Conservation (phyloP, 2,113 vertebrate species). For the Dissostichus mawsoni region DNA sequence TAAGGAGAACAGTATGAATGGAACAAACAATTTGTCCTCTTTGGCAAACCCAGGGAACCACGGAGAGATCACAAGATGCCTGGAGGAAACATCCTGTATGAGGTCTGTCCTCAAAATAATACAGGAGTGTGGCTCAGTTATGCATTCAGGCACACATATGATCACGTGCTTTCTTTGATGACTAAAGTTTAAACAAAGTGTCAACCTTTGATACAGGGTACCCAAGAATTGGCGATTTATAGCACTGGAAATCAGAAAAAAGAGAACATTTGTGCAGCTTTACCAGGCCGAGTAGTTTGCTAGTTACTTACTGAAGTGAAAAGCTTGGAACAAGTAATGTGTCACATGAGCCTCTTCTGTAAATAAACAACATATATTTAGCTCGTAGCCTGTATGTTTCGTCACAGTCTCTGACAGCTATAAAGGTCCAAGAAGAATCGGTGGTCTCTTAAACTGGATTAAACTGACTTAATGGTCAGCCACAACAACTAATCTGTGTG, state of each 20-base stretch:
- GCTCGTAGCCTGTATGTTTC: slow-evolving; percentile 3
- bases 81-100: slow-evolving; percentile 16
- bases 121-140: not conserved
- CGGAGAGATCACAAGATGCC: slow-evolving; percentile 67
- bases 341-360: slow-evolving; percentile 39
- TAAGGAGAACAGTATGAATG: slow-evolving; percentile 28
- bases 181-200: not conserved
- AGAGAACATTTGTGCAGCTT: not conserved
- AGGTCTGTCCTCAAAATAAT: slow-evolving; percentile 10
- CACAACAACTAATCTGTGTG: slow-evolving; percentile 3
- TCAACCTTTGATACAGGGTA: not conserved
- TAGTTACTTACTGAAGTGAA: not conserved
- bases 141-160: not conserved
- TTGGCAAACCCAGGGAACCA: slow-evolving; percentile 33
- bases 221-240: not conserved
- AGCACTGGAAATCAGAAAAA: not conserved
- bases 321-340: slow-evolving; percentile 16
- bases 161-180: not conserved
- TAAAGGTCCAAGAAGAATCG: slow-evolving; percentile 1
- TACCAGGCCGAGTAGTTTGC: not conserved
- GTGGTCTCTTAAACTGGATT: slow-evolving; percentile 49
- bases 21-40: slow-evolving; percentile 62
- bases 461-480: not conserved
- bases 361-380: slow-evolving; percentile 33
- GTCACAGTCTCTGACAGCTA: not conserved